Evolutionary conservation across 2,113 vertebrate genomes (phyloP).

Genomic region (Callospermophilus lateralis): DNA sequence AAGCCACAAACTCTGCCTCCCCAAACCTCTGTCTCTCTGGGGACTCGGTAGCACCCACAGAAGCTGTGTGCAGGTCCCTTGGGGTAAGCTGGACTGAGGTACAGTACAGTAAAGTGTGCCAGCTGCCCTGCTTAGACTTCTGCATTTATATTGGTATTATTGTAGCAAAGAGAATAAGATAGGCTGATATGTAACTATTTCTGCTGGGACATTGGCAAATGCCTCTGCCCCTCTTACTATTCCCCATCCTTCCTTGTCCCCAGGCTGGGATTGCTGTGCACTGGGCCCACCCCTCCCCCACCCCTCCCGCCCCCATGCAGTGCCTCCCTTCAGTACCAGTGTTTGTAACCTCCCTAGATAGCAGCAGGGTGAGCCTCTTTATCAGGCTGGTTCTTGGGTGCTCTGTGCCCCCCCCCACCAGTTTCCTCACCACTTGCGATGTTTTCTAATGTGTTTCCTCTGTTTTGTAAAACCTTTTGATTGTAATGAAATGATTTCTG

Average conservation of each 20-base stretch:
- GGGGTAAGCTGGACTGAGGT: no score
- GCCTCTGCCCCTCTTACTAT: neutral
- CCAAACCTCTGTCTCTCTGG: neutral
- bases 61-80: neutral
- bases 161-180: constrained; percentile 9
- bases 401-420: neutral
- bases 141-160: constrained; percentile 15
- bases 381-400: constrained; percentile 55
- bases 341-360: neutral
- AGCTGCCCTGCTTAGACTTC: neutral
- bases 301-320: no score
- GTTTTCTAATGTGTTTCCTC: constrained; percentile 62
- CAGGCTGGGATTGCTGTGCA: neutral
- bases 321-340: constrained; percentile 21
- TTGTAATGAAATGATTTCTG: constrained; percentile 68
- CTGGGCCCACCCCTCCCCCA: neutral
- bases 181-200: constrained; percentile 6
- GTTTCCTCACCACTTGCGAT: constrained; percentile 46
- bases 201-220: constrained; percentile 17
- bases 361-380: constrained; percentile 18
- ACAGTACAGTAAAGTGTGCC: no score
- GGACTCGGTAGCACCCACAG: neutral
- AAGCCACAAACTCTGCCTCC: neutral
- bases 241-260: neutral
- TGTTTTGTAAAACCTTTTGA: constrained; percentile 72